Conservation (phyloP, 2,797 vertebrate species). For the Mormyrops attenuatus region DNA sequence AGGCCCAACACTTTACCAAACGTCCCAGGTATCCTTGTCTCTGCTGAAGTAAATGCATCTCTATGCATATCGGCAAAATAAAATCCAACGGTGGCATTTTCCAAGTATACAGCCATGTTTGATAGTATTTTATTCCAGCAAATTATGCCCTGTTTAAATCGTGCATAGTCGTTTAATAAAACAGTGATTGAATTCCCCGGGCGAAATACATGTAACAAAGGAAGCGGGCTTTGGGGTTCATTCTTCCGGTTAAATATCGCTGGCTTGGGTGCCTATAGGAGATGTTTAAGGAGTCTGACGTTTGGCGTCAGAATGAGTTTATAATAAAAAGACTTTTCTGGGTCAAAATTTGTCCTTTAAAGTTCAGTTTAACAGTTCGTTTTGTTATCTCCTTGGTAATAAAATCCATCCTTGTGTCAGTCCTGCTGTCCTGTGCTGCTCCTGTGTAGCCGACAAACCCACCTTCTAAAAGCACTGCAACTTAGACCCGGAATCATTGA, state of each 20-base stretch:
- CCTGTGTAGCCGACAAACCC: neutral
- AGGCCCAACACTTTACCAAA: slow-evolving; percentile 24
- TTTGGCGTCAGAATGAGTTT: neutral
- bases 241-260: neutral
- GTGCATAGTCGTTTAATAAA: neutral
- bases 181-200: neutral
- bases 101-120: neutral
- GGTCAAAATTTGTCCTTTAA: neutral
- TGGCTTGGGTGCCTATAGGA: neutral
- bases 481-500: neutral
- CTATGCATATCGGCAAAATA: neutral
- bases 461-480: neutral
- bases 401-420: neutral
- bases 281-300: neutral
- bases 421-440: neutral
- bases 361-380: neutral
- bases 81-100: neutral
- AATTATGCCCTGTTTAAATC: neutral
- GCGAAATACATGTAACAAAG: neutral
- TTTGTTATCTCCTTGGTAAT: neutral
- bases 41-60: neutral
- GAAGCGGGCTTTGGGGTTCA: neutral
- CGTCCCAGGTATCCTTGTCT: neutral
- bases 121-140: neutral
- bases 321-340: neutral